These are phyloP conservation scores for Muscina levida DNA, from an alignment of 2,888 invertebrate genomes.

Conservation along the genomic window DNA sequence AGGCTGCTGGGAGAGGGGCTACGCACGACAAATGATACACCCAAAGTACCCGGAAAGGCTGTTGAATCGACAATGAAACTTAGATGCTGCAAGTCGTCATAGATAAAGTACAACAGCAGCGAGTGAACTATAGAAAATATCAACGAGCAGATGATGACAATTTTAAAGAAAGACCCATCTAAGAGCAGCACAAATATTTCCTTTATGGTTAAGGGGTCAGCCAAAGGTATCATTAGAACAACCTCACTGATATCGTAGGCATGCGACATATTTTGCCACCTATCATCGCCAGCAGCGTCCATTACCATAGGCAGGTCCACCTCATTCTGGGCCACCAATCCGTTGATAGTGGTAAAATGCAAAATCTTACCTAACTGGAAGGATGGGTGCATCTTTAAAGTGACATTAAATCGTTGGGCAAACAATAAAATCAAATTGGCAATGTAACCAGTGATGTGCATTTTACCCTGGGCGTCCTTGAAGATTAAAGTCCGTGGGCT, in stretches of 20 bases:
- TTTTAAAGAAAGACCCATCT: background rate
- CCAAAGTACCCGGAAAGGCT: background rate
- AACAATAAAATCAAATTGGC: slow-evolving; percentile 66
- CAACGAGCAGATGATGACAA: background rate
- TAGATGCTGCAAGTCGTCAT: background rate
- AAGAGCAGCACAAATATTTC: slow-evolving; percentile 17
- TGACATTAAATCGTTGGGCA: slow-evolving; percentile 68
- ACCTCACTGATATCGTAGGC: slow-evolving; percentile 5
- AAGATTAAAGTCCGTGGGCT: slow-evolving; percentile 68
- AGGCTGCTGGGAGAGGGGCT: background rate
- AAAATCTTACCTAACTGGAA: background rate
- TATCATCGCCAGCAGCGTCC: background rate
- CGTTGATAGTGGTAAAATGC: background rate
- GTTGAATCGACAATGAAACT: background rate
- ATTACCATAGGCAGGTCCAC: slow-evolving; percentile 49
- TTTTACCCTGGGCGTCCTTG: slow-evolving; percentile 44
- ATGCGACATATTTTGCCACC: background rate
- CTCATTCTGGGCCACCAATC: slow-evolving; percentile 32
- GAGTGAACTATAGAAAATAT: background rate
- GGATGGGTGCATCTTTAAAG: slow-evolving; percentile 37
- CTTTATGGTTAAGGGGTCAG: slow-evolving; percentile 1
- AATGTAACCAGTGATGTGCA: slow-evolving; percentile 67
- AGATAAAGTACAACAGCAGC: background rate
- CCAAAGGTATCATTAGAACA: slow-evolving; percentile 34
- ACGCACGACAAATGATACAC: background rate